Evolutionary conservation across 2,888 invertebrate species (phyloP).

Genomic region (Linyphia triangularis): DNA sequence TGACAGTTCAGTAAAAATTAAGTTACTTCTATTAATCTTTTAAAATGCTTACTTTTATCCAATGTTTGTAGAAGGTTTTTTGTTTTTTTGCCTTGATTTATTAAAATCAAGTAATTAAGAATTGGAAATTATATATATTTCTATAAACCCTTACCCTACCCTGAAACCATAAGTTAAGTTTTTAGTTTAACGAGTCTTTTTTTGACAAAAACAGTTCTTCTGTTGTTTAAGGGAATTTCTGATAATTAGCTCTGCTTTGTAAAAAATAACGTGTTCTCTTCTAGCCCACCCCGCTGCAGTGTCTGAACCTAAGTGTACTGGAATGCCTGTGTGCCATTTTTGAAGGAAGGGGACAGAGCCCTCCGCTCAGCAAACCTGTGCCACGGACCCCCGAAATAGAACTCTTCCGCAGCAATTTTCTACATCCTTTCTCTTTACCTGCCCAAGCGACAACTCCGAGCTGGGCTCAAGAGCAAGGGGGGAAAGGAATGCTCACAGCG

Average conservation of each 20-base stretch:
- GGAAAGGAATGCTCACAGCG: neutral
- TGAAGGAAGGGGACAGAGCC: constrained; percentile 60
- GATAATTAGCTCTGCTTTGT: neutral
- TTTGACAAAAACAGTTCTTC: neutral
- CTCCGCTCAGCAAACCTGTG: neutral
- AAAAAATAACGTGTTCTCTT: neutral
- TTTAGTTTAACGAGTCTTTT: neutral
- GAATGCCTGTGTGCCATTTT: constrained; percentile 41
- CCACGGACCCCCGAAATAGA: constrained; percentile 12
- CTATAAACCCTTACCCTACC: too few species aligned
- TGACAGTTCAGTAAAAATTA: too few species aligned
- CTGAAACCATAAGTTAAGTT: too few species aligned
- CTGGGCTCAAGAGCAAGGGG: neutral
- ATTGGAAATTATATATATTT: too few species aligned
- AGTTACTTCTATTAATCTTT: too few species aligned
- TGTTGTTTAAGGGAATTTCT: neutral
- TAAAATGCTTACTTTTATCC: too few species aligned
- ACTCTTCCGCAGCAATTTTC: constrained; percentile 37
- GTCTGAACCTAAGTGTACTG: constrained; percentile 35
- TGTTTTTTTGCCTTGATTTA: too few species aligned
- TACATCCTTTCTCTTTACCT: neutral
- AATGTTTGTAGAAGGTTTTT: too few species aligned
- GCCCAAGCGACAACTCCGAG: neutral
- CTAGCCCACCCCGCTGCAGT: neutral
- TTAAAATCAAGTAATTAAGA: too few species aligned